Conservation (phyloP, 2,113 vertebrate species). For the Rissa tridactyla region DNA sequence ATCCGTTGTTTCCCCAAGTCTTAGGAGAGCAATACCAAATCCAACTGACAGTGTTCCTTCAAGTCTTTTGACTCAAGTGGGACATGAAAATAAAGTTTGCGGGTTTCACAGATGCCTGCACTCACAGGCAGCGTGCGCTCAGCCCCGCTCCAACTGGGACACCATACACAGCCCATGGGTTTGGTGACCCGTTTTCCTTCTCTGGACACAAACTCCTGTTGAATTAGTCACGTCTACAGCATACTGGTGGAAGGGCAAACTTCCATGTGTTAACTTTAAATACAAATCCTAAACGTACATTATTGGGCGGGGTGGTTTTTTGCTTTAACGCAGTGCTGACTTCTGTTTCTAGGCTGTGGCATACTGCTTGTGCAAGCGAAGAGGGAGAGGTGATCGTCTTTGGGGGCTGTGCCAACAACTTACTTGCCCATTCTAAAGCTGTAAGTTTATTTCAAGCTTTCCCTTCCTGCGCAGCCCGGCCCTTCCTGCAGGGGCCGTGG, state of each 20-base stretch:
- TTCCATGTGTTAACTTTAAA: neutral
- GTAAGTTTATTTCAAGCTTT: slow-evolving; percentile 74
- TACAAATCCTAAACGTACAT: fast-evolving
- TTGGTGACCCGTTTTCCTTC: neutral
- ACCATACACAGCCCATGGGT: fast-evolving
- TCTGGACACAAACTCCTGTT: neutral
- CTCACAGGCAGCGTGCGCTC: neutral
- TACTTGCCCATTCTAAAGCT: slow-evolving; percentile 89
- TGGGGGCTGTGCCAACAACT: slow-evolving; percentile 96
- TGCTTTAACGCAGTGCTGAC: neutral
- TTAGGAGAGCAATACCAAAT: too few relatives aligned
- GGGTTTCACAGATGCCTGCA: neutral
- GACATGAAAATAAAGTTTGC: too few relatives aligned
- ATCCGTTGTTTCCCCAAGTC: neutral
- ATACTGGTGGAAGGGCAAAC: neutral
- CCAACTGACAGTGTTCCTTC: fast-evolving
- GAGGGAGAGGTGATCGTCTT: slow-evolving; percentile 96
- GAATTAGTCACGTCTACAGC: fast-evolving
- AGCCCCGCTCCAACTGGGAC: neutral
- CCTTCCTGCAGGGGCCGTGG: neutral
- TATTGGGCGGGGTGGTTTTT: neutral
- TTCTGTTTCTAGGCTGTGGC: slow-evolving; percentile 86
- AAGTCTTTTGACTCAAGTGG: neutral
- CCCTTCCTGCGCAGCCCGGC: neutral
- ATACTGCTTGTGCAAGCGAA: slow-evolving; percentile 89